These are phyloP conservation scores for Dicrostonyx torquatus DNA, from an alignment of 2,797 vertebrate species.

Conservation along the genomic window DNA sequence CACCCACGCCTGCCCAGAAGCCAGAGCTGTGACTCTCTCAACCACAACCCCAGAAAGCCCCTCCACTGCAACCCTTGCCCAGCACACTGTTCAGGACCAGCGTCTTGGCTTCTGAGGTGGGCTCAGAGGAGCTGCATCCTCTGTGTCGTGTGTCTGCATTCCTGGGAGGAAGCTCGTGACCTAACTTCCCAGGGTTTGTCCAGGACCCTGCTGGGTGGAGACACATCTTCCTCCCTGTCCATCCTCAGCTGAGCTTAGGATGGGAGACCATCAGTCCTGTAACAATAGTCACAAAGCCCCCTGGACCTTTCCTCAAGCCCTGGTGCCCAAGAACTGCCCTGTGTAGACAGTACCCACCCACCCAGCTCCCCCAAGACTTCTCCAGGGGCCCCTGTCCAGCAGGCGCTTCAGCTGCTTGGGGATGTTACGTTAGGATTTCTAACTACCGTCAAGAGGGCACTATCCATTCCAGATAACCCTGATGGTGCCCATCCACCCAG, in stretches of 20 bases:
- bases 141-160: background rate
- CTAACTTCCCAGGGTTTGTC: background rate
- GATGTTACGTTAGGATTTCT: background rate
- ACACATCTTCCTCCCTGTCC: background rate
- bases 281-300: background rate
- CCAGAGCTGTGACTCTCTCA: fast-evolving
- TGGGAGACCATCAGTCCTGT: background rate
- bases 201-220: background rate
- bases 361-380: background rate
- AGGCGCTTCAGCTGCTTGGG: background rate
- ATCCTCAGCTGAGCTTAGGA: background rate
- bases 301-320: background rate
- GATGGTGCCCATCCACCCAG: background rate
- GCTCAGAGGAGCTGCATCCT: background rate
- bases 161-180: background rate
- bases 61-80: fast-evolving
- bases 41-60: too few relatives aligned
- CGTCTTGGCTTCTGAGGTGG: fast-evolving
- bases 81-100: background rate
- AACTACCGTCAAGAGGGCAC: background rate
- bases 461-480: background rate
- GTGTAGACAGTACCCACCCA: background rate
- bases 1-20: background rate
- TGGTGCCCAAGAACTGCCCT: background rate
- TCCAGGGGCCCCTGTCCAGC: background rate